These are phyloP conservation scores for Pandion haliaetus DNA, from an alignment of 2,113 vertebrate species.

Conservation along the genomic window DNA sequence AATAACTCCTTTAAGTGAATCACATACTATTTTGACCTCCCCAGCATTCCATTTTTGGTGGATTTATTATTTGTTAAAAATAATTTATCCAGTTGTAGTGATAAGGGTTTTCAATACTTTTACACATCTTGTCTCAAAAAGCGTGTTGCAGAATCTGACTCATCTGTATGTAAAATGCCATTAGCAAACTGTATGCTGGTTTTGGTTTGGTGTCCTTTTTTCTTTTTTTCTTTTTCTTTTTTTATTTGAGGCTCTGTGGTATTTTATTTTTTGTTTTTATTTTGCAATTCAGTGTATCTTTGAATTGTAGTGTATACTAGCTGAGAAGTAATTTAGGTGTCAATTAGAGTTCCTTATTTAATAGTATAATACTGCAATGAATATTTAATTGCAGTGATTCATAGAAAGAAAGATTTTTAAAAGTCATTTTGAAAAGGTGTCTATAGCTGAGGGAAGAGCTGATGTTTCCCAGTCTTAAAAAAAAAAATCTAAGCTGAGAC, in stretches of 20 bases:
- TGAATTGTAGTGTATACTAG: neutral
- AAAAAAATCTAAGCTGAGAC: neutral
- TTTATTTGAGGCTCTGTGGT: fast-evolving
- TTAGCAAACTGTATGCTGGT: neutral
- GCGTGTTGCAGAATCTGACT: neutral
- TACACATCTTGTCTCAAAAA: neutral
- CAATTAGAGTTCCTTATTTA: neutral
- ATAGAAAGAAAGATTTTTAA: neutral
- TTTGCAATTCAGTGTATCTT: neutral
- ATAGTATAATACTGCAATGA: neutral
- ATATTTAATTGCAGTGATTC: neutral
- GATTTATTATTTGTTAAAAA: neutral
- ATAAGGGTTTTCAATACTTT: neutral
- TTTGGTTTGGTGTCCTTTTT: neutral
- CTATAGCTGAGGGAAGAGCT: neutral
- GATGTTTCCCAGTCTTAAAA: neutral
- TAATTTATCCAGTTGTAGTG: neutral
- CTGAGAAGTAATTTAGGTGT: neutral
- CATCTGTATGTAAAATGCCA: neutral
- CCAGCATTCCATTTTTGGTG: neutral
- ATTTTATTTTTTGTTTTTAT: neutral
- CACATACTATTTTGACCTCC: neutral
- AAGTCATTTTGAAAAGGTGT: neutral
- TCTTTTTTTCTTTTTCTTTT: neutral
- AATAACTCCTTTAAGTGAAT: neutral